A percentile compares a stretch with the other conserved stretches of the same genome.
phyloP scores from a whole-genome alignment of 2,797 vertebrate species.

The Synaphobranchus kaupii region DNA sequence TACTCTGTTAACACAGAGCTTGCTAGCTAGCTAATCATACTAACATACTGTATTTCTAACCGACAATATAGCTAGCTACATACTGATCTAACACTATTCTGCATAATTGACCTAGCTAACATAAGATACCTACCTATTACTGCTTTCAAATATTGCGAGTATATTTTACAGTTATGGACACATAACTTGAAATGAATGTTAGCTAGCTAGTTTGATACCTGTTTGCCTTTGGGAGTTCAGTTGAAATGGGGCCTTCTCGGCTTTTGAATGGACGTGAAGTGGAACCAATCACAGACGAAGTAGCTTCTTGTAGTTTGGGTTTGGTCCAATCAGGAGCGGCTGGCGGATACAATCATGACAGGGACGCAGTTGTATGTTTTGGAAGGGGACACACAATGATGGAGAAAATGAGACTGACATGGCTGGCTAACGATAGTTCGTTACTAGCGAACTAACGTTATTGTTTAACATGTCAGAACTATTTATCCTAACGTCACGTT shows the following conservation, averaged over 20 bases:
- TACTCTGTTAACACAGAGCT: not conserved
- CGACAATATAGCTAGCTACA: not conserved
- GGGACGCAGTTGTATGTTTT: not conserved
- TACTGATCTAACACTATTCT: not conserved
- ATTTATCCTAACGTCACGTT: too few relatives aligned
- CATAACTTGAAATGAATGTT: not conserved
- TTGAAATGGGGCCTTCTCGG: not conserved
- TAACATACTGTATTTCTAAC: not conserved
- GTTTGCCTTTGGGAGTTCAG: conserved; percentile 7
- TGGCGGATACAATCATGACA: not conserved
- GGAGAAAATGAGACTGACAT: not conserved
- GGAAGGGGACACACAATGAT: not conserved
- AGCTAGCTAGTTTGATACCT: conserved; percentile 8
- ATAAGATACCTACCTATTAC: not conserved
- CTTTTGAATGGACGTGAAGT: not conserved
- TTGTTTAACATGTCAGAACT: not conserved
- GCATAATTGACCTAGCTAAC: not conserved
- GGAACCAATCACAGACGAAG: not conserved
- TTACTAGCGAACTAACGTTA: not conserved
- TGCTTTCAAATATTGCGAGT: not conserved
- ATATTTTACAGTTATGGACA: not conserved
- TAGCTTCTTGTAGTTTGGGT: not conserved
- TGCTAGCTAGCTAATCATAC: not conserved
- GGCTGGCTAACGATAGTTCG: not conserved
- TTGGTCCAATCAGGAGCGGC: not conserved